Conservation (phyloP, 2,113 vertebrate genomes). For the Cheilinus undulatus region DNA sequence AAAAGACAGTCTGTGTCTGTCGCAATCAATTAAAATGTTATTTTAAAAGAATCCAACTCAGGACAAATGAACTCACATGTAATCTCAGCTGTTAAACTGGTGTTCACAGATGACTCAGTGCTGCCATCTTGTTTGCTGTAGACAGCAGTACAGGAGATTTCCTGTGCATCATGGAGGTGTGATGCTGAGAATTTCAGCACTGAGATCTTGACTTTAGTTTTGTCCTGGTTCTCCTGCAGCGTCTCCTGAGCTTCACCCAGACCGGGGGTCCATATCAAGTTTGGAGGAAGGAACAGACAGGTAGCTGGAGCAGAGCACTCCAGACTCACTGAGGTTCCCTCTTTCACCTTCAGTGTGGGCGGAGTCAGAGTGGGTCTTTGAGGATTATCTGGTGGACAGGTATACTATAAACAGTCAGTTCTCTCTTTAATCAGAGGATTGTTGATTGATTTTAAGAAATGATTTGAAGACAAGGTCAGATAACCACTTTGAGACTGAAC, state of each 20-base stretch:
- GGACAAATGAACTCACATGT: conserved; percentile 52
- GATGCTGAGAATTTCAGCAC: conserved; percentile 62
- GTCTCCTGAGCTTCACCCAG: conserved; percentile 41
- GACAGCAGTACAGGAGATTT: conserved; percentile 49
- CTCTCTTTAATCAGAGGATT: no score
- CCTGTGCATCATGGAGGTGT: conserved; percentile 33
- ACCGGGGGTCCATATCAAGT: conserved; percentile 53
- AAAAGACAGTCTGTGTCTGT: no score
- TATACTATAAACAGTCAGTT: neutral
- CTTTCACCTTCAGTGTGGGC: conserved; percentile 30
- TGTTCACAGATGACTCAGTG: neutral
- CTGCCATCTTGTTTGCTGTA: conserved; percentile 46
- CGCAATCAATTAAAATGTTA: no score
- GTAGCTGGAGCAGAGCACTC: conserved; percentile 52
- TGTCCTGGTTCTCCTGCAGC: conserved; percentile 44
- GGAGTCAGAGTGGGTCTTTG: conserved; percentile 37
- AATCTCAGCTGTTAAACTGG: neutral
- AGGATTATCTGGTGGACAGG: conserved; percentile 24
- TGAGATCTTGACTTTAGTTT: conserved; percentile 46
- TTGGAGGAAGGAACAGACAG: conserved; percentile 56
- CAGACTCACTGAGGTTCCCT: conserved; percentile 52
- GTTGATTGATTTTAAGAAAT: no score
- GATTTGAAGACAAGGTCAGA: neutral
- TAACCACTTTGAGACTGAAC: no score
- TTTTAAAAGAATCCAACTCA: no score